Conservation (phyloP, 2,113 vertebrate species). For the Noctilio leporinus region DNA sequence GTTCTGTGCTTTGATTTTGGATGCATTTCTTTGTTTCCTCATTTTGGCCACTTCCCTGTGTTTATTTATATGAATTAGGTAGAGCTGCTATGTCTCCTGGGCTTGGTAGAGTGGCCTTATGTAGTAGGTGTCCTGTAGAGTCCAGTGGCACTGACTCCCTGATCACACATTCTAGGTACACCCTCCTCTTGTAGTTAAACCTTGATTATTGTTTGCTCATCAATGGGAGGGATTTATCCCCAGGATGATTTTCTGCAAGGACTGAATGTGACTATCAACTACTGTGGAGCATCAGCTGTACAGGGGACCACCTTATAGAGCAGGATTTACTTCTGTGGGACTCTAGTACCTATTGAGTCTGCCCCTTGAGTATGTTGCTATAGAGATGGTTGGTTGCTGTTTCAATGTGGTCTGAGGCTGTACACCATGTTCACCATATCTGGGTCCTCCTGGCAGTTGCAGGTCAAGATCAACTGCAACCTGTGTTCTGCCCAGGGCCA, state of each 20-base stretch:
- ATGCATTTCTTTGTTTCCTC: not conserved
- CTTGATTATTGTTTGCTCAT: not conserved
- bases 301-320: not conserved
- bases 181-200: not conserved
- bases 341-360: not conserved
- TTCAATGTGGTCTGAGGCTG: not conserved
- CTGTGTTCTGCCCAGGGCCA: not conserved
- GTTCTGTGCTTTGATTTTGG: not conserved
- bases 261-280: not conserved
- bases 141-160: not conserved
- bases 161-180: not conserved
- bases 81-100: not conserved
- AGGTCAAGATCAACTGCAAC: not conserved
- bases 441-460: not conserved
- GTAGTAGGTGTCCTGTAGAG: not conserved
- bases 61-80: too few species aligned
- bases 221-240: not conserved
- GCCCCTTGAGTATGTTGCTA: not conserved
- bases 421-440: not conserved
- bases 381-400: not conserved
- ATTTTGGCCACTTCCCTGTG: not conserved
- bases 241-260: not conserved
- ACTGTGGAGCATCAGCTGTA: not conserved
- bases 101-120: not conserved
- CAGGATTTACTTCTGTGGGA: not conserved